phyloP scores from a whole-genome alignment of 2,888 invertebrate species.

The Idaea biselata region DNA sequence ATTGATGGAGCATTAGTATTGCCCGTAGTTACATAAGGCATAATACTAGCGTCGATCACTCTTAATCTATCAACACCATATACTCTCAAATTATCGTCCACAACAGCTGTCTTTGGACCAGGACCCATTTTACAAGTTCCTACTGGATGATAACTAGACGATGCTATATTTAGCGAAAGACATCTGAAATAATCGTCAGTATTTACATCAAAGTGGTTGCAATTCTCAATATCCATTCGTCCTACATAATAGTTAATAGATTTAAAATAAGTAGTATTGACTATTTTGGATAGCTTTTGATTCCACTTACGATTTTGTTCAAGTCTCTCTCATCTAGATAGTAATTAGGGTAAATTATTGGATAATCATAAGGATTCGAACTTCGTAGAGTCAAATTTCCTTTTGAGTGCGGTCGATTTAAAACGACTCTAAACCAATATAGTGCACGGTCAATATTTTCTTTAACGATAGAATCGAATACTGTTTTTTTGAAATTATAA shows the following conservation, averaged over 20 bases:
- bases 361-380: conserved; percentile 78
- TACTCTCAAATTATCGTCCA: conserved; percentile 82
- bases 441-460: conserved; percentile 45
- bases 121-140: conserved; percentile 83
- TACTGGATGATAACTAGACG: conserved; percentile 84
- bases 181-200: conserved; percentile 54
- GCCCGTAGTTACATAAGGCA: conserved; percentile 87
- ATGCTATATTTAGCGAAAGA: conserved; percentile 67
- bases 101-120: conserved; percentile 39
- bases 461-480: conserved; percentile 38
- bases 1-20: conserved; percentile 89
- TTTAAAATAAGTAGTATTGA: conserved; percentile 44
- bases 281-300: conserved; percentile 47
- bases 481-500: conserved; percentile 35
- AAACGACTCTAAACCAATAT: conserved; percentile 49
- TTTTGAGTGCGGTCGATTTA: conserved; percentile 73
- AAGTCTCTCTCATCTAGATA: conserved; percentile 79
- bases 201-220: conserved; percentile 40
- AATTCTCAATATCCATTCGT: conserved; percentile 42
- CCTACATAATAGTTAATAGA: conserved; percentile 43
- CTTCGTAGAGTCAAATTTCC: conserved; percentile 80
- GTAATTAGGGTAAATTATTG: conserved; percentile 83
- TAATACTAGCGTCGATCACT: conserved; percentile 88
- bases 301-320: conserved; percentile 43
- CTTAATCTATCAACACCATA: conserved; percentile 83